These are phyloP conservation scores for Charadrius vociferus DNA, from an alignment of 2,113 vertebrate genomes.

Conservation along the genomic window DNA sequence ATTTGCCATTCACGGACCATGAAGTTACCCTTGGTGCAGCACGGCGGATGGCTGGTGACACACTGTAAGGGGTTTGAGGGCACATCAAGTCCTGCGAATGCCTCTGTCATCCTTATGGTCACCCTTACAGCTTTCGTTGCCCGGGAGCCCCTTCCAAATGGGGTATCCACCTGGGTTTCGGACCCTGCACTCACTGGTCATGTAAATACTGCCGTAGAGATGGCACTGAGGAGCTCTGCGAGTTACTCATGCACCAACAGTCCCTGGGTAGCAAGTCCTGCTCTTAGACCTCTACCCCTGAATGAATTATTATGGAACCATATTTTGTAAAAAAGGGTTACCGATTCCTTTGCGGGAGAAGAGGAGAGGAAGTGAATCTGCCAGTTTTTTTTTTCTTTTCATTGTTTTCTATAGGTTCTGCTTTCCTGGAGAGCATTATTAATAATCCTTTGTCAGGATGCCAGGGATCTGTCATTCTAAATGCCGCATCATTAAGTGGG, in stretches of 20 bases:
- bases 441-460: neutral
- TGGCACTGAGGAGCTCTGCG: neutral
- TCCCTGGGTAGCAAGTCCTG: neutral
- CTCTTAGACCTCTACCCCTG: neutral
- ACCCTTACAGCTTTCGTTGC: no score
- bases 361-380: neutral
- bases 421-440: neutral
- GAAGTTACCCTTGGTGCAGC: no score
- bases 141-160: no score
- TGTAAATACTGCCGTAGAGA: no score
- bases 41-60: no score
- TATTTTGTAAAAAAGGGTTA: neutral
- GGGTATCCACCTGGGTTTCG: no score
- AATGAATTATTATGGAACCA: rapidly evolving
- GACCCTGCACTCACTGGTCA: no score
- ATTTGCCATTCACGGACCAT: no score
- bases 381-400: neutral
- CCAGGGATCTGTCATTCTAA: neutral
- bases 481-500: neutral
- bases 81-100: no score
- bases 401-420: neutral
- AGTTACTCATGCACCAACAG: no score
- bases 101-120: no score
- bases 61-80: no score
- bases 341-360: neutral